phyloP scores from a whole-genome alignment of 2,797 vertebrate genomes.

The Poeciliopsis gracilis region DNA sequence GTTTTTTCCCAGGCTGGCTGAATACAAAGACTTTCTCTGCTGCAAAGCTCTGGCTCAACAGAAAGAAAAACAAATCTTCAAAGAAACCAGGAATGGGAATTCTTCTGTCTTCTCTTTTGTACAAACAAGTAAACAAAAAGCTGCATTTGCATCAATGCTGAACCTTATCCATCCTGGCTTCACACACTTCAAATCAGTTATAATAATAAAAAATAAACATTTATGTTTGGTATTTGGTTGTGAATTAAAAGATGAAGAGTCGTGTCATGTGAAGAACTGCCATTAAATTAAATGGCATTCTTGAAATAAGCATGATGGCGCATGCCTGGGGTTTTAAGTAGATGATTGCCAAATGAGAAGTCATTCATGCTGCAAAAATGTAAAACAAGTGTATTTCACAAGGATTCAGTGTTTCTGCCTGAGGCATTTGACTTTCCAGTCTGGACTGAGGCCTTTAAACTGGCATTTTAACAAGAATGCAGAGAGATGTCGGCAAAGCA shows the following conservation, averaged over 20 bases:
- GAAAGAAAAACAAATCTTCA: background rate
- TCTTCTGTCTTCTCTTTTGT: background rate
- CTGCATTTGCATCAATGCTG: conserved; percentile 15
- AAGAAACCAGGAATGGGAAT: background rate
- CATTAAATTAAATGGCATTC: conserved; percentile 13
- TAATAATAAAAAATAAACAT: conserved; percentile 7
- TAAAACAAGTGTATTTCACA: conserved; percentile 44
- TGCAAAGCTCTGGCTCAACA: background rate
- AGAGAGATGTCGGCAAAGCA: conserved; percentile 40
- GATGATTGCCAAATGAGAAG: conserved; percentile 23
- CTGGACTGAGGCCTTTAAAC: conserved; percentile 37
- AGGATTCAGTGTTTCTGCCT: conserved; percentile 33
- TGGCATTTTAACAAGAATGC: conserved; percentile 26
- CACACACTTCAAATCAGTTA: conserved; percentile 29
- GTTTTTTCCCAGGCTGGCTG: background rate
- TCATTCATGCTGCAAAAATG: background rate
- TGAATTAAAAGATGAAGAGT: background rate
- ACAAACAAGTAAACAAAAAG: conserved; percentile 1
- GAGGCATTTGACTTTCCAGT: conserved; percentile 29
- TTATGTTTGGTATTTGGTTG: conserved; percentile 39
- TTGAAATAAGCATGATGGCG: conserved; percentile 4
- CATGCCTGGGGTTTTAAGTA: conserved; percentile 1
- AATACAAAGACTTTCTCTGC: conserved; percentile 7
- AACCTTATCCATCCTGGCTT: conserved; percentile 32
- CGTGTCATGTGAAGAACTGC: background rate